Base-by-base conservation (phyloP, 2,113 vertebrate species). In the Spheniscus mendiculus region DNA sequence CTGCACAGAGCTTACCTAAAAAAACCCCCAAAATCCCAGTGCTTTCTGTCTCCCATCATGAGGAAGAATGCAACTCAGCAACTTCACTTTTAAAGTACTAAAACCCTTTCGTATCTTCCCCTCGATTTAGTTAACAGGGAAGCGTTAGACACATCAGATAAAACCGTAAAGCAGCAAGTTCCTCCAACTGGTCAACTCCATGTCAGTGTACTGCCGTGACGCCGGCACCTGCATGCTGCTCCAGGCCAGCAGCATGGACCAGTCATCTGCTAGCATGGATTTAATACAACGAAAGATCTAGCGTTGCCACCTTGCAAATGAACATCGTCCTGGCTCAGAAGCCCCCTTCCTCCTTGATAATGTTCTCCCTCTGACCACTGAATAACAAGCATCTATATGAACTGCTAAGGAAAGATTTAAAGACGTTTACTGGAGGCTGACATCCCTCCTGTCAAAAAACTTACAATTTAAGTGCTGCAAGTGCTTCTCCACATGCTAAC, bases 121-220 rank as follows among this genome's bases (percentile, higher is more conserved):
- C 56, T 56, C 1, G 0, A 10, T 3, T 61, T 65, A 32, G 55
- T 3, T 71, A 58, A 17, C 32, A 45, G 36, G 45, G 58, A n/a
- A 93, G 34, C 26, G 38, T 91, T 1, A 90, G 89, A 50, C 53
- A 14, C 45, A 36, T 17, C 61, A 83, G 69, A 67, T 70, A 45
- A 36, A 76, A 40, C 17, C 0, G 1, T 2, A 6, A 25, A 62
- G 34, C 2, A 0, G 15, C 1, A 1, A 79, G 29, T 62, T 94
- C 55, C 61, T 38, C 40, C 2, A 7, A 8, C 6, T 4, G 47
- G n/a, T 4, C 50, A 77, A 2, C 5, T 40, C 72, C 25, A 25
- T 12, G 47, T 45, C 10, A 3, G 9, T 1, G 15, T 9, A 8
- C 0, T 15, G 21, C 25, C 1, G 7, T 6, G 38, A n/a, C 1